Evolutionary conservation across 1,140 invertebrate species (phyloP), one percentile per base, ranked within the genome.

Genomic region (Lycorma delicatula): DNA sequence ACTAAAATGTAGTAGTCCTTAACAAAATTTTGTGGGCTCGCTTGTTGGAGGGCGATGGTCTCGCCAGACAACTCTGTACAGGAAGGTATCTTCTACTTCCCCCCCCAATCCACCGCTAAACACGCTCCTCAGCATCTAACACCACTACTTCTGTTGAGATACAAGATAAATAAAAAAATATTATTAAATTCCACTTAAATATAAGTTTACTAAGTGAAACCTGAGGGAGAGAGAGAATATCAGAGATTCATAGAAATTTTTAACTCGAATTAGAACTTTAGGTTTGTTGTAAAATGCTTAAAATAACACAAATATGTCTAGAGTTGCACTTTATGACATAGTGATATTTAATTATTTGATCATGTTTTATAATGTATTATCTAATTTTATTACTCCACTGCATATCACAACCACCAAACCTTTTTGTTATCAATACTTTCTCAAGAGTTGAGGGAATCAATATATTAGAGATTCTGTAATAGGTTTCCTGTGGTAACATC

Each of bases 81-180:
- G 58, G 58, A 60, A 64, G 20, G 60, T 58, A 28, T 56, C 56
- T 51, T 61, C 58, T 50, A 57, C 62, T 26, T 44, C n/a, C 16
- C 55, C 59, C 41, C 34, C 27, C 20, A 29, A 56, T 56, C 59
- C 60, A 50, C 41, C 59, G 63, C 63, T 64, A 64, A 64, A 64
- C 63, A 64, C 63, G 60, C 60, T 62, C 63, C 49, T 64, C 63
- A 38, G 54, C 56, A 54, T 64, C 63, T 56, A 64, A 60, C 38
- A 62, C 59, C 3, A 64, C 57, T n/a, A 62, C 61, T 55, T 64
- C 63, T 64, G 58, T 16, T n/a, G 57, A 59, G 34, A 56, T 27
- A 20, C 41, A 31, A 36, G 18, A 23, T 9, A 25, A 34, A 48
- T 20, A 20, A 34, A 47, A 4, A 22, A n/a, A 29, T 25, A 31